Evolutionary conservation across 2,888 invertebrate genomes (phyloP).

Genomic region (Serrognathus titanus): DNA sequence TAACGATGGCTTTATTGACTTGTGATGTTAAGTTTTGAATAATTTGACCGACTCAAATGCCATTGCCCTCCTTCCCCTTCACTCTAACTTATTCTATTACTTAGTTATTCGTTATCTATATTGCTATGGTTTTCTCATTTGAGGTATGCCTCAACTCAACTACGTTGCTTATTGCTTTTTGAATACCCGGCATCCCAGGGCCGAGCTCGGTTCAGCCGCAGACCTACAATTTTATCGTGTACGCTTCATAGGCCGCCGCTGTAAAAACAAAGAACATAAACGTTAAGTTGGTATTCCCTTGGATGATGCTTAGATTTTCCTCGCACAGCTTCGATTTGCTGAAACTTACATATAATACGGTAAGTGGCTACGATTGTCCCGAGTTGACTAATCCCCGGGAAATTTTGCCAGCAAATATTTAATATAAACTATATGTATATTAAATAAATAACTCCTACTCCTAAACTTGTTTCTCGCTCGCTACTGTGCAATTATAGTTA

Average conservation of each 20-base stretch:
- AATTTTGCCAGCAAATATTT: constrained; percentile 46
- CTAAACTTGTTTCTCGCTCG: constrained; percentile 24
- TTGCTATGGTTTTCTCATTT: constrained; percentile 49
- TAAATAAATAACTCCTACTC: constrained; percentile 45
- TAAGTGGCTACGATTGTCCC: constrained; percentile 29
- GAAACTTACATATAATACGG: constrained; percentile 16
- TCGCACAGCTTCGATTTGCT: not conserved
- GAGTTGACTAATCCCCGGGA: constrained; percentile 24
- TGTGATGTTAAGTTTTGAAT: constrained; percentile 1
- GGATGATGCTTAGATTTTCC: not conserved
- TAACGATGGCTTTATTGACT: constrained; percentile 1
- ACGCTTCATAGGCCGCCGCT: constrained; percentile 26
- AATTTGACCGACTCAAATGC: constrained; percentile 25
- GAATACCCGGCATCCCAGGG: constrained; percentile 51
- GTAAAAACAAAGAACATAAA: not conserved
- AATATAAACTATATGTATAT: constrained; percentile 47
- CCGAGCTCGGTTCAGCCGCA: constrained; percentile 26
- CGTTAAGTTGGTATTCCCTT: too few relatives aligned
- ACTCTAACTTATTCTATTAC: constrained; percentile 32
- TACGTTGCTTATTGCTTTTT: constrained; percentile 51
- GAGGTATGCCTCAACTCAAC: constrained; percentile 32
- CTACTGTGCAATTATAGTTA: constrained; percentile 20
- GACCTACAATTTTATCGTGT: constrained; percentile 30
- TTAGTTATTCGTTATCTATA: constrained; percentile 46
- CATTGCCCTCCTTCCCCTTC: constrained; percentile 18